Evolutionary conservation across 2,113 vertebrate genomes (phyloP).

Genomic region (Campylomormyrus tamandua): DNA sequence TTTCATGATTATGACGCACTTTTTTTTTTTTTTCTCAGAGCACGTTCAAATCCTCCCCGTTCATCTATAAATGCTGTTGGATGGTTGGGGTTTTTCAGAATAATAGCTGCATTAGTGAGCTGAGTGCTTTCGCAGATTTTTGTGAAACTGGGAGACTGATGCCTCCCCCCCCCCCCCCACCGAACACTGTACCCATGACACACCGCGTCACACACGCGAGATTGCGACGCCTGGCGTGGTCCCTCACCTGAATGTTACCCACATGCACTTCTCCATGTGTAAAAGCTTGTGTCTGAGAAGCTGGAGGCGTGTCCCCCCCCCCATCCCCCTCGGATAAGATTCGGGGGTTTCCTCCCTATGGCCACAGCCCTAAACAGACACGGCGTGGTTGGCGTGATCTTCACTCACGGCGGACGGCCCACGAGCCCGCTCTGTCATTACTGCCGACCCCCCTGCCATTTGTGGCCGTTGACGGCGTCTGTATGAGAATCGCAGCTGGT

Average conservation of each 20-base stretch:
- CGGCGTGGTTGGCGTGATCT: conserved; percentile 38
- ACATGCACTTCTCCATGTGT: neutral
- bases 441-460: conserved; percentile 24
- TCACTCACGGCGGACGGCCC: conserved; percentile 29
- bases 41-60: neutral
- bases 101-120: neutral
- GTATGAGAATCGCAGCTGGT: conserved; percentile 34
- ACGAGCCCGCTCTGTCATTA: conserved; percentile 9
- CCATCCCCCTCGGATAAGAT: neutral
- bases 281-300: neutral
- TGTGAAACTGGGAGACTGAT: neutral
- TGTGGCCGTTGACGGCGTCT: conserved; percentile 37
- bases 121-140: neutral
- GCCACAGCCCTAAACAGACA: conserved; percentile 26
- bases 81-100: neutral
- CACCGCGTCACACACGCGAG: neutral
- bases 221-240: neutral
- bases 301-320: neutral
- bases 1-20: conserved; percentile 46
- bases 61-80: neutral
- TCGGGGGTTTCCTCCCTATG: neutral
- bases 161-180: neutral
- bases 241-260: neutral
- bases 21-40: conserved; percentile 8
- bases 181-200: neutral